Percentiles rank a stretch among this genome's conserved stretches.
Conservation (phyloP, 1,140 invertebrate species). For the Phymorhynchus buccinoides region DNA sequence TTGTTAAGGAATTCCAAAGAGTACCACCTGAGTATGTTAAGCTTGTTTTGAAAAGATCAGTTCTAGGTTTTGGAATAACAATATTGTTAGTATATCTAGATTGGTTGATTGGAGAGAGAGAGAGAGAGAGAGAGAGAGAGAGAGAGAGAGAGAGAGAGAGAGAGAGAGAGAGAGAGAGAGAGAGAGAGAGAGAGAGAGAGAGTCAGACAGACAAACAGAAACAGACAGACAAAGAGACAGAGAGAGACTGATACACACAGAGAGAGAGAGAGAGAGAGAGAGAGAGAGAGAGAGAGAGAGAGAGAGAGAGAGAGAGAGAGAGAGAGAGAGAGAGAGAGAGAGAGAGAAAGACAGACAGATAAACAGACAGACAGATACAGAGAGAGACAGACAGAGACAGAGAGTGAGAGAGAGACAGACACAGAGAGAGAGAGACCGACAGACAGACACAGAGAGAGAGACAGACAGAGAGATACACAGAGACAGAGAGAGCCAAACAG, state of each 20-base stretch:
- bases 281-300: too few species aligned
- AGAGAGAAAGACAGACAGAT: too few species aligned
- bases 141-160: neutral
- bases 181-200: neutral
- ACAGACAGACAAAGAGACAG: neutral
- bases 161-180: conserved; percentile 3
- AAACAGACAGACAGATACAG: too few species aligned
- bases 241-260: neutral
- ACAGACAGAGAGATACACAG: neutral
- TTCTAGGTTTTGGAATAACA: too few species aligned
- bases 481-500: neutral
- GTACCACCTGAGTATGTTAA: too few species aligned
- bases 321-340: conserved; percentile 10
- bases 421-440: conserved; percentile 12
- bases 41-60: too few species aligned
- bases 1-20: too few species aligned
- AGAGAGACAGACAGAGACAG: too few species aligned
- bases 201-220: neutral
- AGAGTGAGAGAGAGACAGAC: too few species aligned
- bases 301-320: conserved; percentile 6
- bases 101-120: too few species aligned
- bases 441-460: neutral
- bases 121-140: neutral
- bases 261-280: neutral
- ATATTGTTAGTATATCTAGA: too few species aligned